Base-by-base conservation (phyloP, 1,140 invertebrate species). In the Aradophagus sp. region DNA sequence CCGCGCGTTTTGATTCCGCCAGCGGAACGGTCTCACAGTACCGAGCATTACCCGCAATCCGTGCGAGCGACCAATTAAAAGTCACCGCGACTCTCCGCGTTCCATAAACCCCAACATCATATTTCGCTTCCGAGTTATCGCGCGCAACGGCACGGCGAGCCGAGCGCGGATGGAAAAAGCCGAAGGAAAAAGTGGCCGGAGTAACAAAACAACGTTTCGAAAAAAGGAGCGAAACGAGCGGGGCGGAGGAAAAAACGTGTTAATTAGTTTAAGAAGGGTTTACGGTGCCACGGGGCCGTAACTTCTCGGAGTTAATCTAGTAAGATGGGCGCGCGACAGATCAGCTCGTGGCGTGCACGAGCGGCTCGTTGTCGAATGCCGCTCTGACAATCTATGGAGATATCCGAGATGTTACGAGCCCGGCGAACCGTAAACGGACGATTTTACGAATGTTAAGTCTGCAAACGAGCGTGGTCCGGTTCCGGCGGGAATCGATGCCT, bases 331-430 rank as follows among this genome's bases (percentile, higher is more conserved):
- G 42, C 36, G 65, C 50, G 65, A 56, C 56, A 20, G 34, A 66
- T 59, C 56, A 56, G 44, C 50, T 56, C 50, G 50, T 53, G 56
- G 55, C 59, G 48, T 53, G 42, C 67, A 61, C 45, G 58, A 59
- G 42, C 52, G 58, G 56, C 47, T 67, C 53, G 68, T 62, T 61
- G 69, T 67, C 58, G n/a, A 56, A 66, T 69, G 59, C 50, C 32
- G 23, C 53, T 66, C 56, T 74, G 72, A 70, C 72, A 74, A 70
- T 73, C 70, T 77, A 85, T 83, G 79, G 79, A 84, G 82, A 83
- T 78, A 77, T 83, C 77, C 77, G 65, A 63, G 73, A 83, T 47
- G 68, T 85, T 84, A 83, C 74, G 82, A 77, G 50, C 74, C 14
- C 39, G 58, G 29, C 17, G 42, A 74, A 73, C 78, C 80, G 67